Conservation (phyloP, 2,797 vertebrate genomes). For the Molossus molossus region DNA sequence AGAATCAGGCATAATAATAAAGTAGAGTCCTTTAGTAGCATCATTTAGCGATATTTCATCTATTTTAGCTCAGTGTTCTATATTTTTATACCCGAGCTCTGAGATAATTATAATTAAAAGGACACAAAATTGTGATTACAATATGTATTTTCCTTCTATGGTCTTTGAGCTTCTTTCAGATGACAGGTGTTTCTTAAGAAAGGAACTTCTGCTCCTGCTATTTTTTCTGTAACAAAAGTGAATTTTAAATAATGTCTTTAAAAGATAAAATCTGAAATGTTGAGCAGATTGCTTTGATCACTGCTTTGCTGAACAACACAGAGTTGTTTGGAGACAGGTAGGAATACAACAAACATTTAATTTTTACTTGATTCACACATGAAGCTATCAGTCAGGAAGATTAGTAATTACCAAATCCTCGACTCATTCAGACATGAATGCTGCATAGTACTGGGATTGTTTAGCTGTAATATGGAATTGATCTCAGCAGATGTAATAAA, state of each 20-base stretch:
- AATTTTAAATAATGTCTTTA: constrained; percentile 80
- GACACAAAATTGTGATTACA: constrained; percentile 74
- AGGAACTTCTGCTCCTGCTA: constrained; percentile 76
- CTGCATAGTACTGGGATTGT: constrained; percentile 63
- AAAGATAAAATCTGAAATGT: constrained; percentile 72
- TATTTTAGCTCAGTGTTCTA: constrained; percentile 65
- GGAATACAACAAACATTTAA: constrained; percentile 77
- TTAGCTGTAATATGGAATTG: constrained; percentile 74
- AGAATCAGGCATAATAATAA: constrained; percentile 52
- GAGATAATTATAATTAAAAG: constrained; percentile 79
- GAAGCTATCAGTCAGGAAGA: constrained; percentile 66
- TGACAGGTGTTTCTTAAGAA: constrained; percentile 81
- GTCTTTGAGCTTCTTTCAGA: constrained; percentile 74
- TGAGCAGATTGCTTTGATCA: constrained; percentile 78
- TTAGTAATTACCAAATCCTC: constrained; percentile 79
- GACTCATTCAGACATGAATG: constrained; percentile 72
- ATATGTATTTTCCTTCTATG: constrained; percentile 67
- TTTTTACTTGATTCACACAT: constrained; percentile 75
- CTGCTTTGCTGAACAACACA: constrained; percentile 59
- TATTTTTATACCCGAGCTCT: constrained; percentile 75
- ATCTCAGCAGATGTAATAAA: constrained; percentile 72
- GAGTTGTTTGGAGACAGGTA: constrained; percentile 79
- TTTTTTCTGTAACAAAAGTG: constrained; percentile 70
- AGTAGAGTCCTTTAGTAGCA: neutral
- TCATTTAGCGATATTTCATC: constrained; percentile 65